These are phyloP conservation scores for Pterostichus niger DNA, from an alignment of 2,888 invertebrate species.

Conservation along the genomic window DNA sequence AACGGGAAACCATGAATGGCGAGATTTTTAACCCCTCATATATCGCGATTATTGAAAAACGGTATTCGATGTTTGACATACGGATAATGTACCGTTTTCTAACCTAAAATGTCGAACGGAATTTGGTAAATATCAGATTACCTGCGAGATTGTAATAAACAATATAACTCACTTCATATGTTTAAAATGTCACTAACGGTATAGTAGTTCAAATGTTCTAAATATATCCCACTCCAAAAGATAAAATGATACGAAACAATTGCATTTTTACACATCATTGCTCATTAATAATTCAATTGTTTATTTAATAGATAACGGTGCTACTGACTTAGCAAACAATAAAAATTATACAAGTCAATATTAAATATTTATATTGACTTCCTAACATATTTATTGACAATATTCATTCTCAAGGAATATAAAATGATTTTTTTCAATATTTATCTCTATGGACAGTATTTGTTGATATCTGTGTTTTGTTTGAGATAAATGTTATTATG, in stretches of 20 bases:
- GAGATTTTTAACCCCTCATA: constrained; percentile 59
- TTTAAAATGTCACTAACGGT: constrained; percentile 22
- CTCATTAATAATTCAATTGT: too few species aligned
- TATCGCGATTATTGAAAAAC: neutral
- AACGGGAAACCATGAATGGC: constrained; percentile 59
- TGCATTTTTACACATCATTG: constrained; percentile 2
- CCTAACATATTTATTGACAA: too few species aligned
- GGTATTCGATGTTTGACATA: neutral
- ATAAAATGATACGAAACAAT: neutral
- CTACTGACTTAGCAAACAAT: too few species aligned
- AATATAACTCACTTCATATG: neutral
- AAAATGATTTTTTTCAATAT: neutral
- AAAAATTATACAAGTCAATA: too few species aligned
- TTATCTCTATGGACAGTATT: neutral
- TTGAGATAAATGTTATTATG: neutral
- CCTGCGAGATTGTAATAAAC: neutral
- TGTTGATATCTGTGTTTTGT: neutral
- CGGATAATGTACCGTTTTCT: neutral
- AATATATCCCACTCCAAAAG: neutral
- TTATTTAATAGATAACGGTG: too few species aligned
- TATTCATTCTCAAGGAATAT: too few species aligned
- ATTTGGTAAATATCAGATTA: neutral
- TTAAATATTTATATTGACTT: too few species aligned
- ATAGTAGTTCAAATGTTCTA: neutral
- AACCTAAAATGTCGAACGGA: neutral